Base-by-base conservation (phyloP, 2,797 vertebrate genomes). In the Pelobates cultripes region DNA sequence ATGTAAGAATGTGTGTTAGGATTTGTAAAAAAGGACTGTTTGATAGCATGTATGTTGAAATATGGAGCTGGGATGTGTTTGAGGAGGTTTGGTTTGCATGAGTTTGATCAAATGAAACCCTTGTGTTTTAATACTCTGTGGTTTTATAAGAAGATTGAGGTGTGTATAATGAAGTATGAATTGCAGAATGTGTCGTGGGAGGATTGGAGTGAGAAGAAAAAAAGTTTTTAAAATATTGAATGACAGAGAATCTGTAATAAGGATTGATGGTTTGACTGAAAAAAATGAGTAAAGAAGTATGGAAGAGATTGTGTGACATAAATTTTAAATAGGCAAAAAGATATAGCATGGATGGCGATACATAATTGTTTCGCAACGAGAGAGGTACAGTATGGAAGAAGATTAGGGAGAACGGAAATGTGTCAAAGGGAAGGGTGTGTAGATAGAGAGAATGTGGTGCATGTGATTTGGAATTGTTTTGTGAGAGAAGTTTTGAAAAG, bases 91-190 rank as follows among this genome's bases (percentile, higher is more conserved):
- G 41, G 64, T 8, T 4, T 43, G 7, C 42, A 14, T 68, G 66
- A 42, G 17, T 8, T 68, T 4, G 66, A 68, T 68, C 7, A 7
- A 40, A 28, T 9, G 17, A 40, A 40, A 17, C 51, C 47, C 3
- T 14, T 63, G 4, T 17, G 57, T 64, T 75, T 75, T 75, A 28
- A 7, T 7, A 3, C 60, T 2, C 57, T 43, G 3, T 28, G 57
- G 43, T 66, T 64, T 43, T 74, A 74, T 43, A n/a, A n/a, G 12
- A 64, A 7, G n/a, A n/a, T n/a, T n/a, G n/a, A n/a, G n/a, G n/a
- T n/a, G n/a, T n/a, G n/a, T n/a, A n/a, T n/a, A n/a, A n/a, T n/a
- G n/a, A n/a, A n/a, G n/a, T n/a, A n/a, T n/a, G n/a, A n/a, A n/a
- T n/a, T n/a, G n/a, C n/a, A n/a, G n/a, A n/a, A n/a, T n/a, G n/a